These are phyloP conservation scores for Hippopotamus amphibius DNA, from an alignment of 2,113 vertebrate genomes.

Conservation along the genomic window DNA sequence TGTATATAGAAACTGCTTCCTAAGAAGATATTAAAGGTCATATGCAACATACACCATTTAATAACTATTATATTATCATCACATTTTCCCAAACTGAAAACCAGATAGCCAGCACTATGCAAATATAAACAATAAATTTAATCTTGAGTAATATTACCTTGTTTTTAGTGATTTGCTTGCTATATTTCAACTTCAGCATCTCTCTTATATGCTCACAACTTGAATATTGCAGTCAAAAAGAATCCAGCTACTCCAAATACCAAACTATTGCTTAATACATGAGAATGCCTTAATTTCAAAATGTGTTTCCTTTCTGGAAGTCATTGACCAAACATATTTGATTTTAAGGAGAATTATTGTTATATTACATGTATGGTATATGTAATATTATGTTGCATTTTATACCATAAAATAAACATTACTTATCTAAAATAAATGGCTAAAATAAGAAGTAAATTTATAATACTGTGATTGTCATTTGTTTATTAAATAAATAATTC, in stretches of 20 bases:
- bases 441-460: neutral
- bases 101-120: neutral
- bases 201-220: neutral
- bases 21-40: neutral
- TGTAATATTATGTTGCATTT: neutral
- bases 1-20: neutral
- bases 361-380: neutral
- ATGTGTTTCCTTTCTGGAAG: neutral
- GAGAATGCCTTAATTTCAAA: neutral
- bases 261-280: neutral
- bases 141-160: neutral
- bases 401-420: neutral
- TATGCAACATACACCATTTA: neutral
- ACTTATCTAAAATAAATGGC: neutral
- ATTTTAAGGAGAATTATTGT: neutral
- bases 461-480: neutral
- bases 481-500: neutral
- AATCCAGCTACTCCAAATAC: neutral
- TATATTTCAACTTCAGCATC: neutral
- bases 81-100: neutral
- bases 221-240: neutral
- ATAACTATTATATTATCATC: neutral
- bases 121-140: neutral
- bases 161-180: neutral
- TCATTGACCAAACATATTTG: neutral